phyloP scores from a whole-genome alignment of 2,113 vertebrate species.

The Rhombomys opimus region DNA sequence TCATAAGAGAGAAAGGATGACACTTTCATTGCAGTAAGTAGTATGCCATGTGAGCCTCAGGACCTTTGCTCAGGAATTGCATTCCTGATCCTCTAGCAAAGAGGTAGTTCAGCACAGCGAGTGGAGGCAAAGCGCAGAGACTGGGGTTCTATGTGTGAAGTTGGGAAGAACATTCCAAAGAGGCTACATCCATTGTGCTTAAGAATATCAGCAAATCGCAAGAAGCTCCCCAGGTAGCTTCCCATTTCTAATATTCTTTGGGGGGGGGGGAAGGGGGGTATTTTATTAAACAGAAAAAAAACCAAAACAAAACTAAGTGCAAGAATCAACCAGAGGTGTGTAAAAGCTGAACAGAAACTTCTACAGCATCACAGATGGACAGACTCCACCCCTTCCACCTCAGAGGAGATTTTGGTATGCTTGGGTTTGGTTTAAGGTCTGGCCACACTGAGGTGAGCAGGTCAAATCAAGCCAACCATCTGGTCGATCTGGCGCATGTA shows the following conservation, averaged over 20 bases:
- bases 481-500: conserved; percentile 99
- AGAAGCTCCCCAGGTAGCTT: background rate
- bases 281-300: conserved; percentile 69
- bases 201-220: background rate
- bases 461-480: conserved; percentile 97
- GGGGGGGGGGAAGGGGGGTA: background rate
- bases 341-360: conserved; percentile 47
- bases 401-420: background rate
- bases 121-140: background rate
- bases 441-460: background rate
- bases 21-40: background rate
- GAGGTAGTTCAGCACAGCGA: conserved; percentile 77
- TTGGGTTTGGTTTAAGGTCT: accelerated
- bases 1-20: background rate
- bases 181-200: background rate
- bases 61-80: conserved; percentile 66
- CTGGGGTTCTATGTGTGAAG: background rate
- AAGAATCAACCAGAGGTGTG: background rate
- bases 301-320: conserved; percentile 11
- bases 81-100: conserved; percentile 57
- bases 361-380: background rate
- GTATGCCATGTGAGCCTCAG: conserved; percentile 32
- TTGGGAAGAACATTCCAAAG: conserved; percentile 9
- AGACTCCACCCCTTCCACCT: background rate
- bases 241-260: conserved; percentile 34